phyloP scores from a whole-genome alignment of 2,888 invertebrate genomes.

The Diarsia dahlii region DNA sequence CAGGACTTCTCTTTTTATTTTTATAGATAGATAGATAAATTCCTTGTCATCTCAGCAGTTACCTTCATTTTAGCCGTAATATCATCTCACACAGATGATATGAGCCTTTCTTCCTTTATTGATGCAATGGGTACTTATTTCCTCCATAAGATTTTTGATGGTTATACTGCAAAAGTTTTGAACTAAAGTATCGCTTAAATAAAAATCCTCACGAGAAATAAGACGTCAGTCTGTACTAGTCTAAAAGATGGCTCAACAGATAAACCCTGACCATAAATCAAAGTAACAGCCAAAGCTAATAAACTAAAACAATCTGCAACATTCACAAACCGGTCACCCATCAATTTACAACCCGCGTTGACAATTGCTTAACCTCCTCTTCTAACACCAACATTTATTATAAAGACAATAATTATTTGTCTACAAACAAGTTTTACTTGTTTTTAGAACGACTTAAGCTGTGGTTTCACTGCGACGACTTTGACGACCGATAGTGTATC shows the following conservation, averaged over 20 bases:
- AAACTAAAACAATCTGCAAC: constrained; percentile 31
- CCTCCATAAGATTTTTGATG: background rate
- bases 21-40: too few species aligned
- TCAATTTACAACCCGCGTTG: constrained; percentile 44
- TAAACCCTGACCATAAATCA: constrained; percentile 9
- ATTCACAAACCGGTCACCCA: constrained; percentile 17
- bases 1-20: too few species aligned
- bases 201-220: background rate
- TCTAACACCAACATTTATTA: constrained; percentile 55
- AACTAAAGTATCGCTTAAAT: background rate
- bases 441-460: constrained; percentile 64
- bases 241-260: constrained; percentile 27
- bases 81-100: too few species aligned
- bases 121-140: accelerated
- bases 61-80: too few species aligned
- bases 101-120: background rate
- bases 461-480: constrained; percentile 68
- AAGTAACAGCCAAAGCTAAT: background rate
- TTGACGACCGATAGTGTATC: constrained; percentile 77
- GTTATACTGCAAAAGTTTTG: background rate
- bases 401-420: constrained; percentile 66
- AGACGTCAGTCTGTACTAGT: background rate
- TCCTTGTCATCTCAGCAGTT: too few species aligned
- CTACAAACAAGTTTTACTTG: constrained; percentile 61
- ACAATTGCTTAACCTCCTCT: constrained; percentile 60